phyloP scores from a whole-genome alignment of 2,113 vertebrate species.

The Megaceryle torquata region DNA sequence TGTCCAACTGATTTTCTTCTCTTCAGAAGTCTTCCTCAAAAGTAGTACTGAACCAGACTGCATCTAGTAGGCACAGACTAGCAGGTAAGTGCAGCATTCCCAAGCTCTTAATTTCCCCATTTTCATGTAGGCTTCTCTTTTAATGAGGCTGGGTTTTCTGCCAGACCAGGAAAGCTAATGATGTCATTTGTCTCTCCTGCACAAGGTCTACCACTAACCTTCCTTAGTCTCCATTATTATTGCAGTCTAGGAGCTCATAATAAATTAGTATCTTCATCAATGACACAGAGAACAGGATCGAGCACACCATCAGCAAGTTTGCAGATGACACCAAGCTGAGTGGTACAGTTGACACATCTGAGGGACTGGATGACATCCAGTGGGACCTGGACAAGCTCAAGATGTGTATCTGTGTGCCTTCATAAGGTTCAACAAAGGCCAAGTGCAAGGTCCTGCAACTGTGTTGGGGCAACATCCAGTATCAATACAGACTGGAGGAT shows the following conservation, averaged over 20 bases:
- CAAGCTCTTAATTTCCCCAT: neutral
- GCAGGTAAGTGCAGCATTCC: neutral
- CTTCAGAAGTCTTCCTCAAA: neutral
- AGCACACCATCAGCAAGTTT: neutral
- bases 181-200: neutral
- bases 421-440: too few species aligned
- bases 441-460: too few species aligned
- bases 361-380: neutral
- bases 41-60: neutral
- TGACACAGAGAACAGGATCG: neutral
- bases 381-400: neutral
- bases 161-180: neutral
- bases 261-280: neutral
- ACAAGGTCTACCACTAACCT: neutral
- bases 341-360: rapidly evolving
- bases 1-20: neutral
- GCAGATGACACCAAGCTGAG: too few species aligned
- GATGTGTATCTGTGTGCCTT: too few species aligned
- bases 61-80: neutral
- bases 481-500: too few species aligned
- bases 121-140: neutral
- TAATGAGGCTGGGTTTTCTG: neutral
- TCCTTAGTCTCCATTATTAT: neutral
- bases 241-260: neutral
- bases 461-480: too few species aligned